Percentiles rank a stretch among this genome's conserved stretches.
phyloP scores from a whole-genome alignment of 2,888 invertebrate genomes.

The Phoronis australis region DNA sequence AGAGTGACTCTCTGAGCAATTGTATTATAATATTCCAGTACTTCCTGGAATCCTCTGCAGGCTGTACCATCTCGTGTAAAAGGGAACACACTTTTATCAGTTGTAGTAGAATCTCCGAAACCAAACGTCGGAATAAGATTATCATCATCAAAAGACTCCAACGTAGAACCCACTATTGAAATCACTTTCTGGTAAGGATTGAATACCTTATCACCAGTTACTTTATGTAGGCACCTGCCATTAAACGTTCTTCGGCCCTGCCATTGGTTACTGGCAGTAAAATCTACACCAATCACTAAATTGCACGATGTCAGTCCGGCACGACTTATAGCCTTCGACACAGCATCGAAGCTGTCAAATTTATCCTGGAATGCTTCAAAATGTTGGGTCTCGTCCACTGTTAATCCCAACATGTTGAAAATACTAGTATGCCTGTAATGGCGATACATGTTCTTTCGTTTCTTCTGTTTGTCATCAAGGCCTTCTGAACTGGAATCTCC shows the following conservation, averaged over 20 bases:
- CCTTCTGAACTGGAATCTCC: no score
- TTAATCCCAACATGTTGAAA: slow-evolving; percentile 28
- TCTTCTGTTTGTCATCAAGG: no score
- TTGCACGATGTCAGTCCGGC: slow-evolving; percentile 55
- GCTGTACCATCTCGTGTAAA: slow-evolving; percentile 27
- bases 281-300: slow-evolving; percentile 58
- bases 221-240: slow-evolving; percentile 51
- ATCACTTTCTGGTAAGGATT: slow-evolving; percentile 56
- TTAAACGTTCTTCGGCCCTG: slow-evolving; percentile 56
- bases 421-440: no score
- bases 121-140: slow-evolving; percentile 44
- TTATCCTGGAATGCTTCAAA: slow-evolving; percentile 45
- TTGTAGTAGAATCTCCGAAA: slow-evolving; percentile 44
- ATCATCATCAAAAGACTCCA: slow-evolving; percentile 45
- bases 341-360: slow-evolving; percentile 49
- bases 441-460: no score
- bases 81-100: slow-evolving; percentile 40
- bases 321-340: slow-evolving; percentile 49
- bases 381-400: slow-evolving; percentile 10
- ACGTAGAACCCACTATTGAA: slow-evolving; percentile 42
- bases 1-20: slow-evolving; percentile 51
- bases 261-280: slow-evolving; percentile 58
- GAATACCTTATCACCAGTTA: slow-evolving; percentile 38
- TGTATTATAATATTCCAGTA: slow-evolving; percentile 52
- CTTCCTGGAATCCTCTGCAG: slow-evolving; percentile 40